Percentiles rank a stretch among this genome's conserved stretches.
phyloP scores from a whole-genome alignment of 2,888 invertebrate genomes.

The Macrosoma leucophasiata region DNA sequence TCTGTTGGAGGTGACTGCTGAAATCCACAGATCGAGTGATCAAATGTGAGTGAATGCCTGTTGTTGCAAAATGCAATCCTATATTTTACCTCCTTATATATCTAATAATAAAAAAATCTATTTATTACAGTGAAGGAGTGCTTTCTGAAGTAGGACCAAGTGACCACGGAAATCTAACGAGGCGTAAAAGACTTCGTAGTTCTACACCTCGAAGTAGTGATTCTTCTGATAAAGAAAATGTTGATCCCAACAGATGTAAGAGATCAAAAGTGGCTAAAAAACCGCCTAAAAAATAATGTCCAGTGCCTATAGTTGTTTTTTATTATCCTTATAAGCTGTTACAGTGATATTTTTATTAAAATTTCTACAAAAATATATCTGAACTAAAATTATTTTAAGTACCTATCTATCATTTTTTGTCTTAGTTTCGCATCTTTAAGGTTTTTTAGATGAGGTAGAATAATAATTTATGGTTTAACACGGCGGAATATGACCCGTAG shows the following conservation, averaged over 20 bases:
- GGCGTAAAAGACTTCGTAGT: constrained; percentile 39
- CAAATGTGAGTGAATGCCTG: constrained; percentile 37
- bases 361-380: constrained; percentile 4
- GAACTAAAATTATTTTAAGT: background rate
- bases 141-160: constrained; percentile 37
- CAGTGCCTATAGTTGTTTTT: too few relatives aligned
- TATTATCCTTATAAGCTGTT: too few relatives aligned
- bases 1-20: constrained; percentile 42
- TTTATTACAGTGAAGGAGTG: constrained; percentile 41
- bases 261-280: constrained; percentile 28
- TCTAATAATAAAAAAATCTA: background rate
- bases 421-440: too few relatives aligned
- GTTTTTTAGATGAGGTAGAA: too few relatives aligned
- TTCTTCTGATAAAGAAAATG: constrained; percentile 67
- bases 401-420: constrained; percentile 1
- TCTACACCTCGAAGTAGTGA: constrained; percentile 54
- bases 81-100: background rate
- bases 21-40: constrained; percentile 46
- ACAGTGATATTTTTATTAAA: too few relatives aligned
- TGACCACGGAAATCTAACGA: constrained; percentile 31
- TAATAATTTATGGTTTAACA: too few relatives aligned
- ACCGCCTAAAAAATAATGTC: constrained; percentile 11
- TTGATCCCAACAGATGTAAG: constrained; percentile 52
- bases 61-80: background rate
- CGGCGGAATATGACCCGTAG: too few relatives aligned